A percentile compares a stretch with the other conserved stretches of the same genome.
Conservation (phyloP, 2,888 invertebrate species). For the Terebella lapidaria region DNA sequence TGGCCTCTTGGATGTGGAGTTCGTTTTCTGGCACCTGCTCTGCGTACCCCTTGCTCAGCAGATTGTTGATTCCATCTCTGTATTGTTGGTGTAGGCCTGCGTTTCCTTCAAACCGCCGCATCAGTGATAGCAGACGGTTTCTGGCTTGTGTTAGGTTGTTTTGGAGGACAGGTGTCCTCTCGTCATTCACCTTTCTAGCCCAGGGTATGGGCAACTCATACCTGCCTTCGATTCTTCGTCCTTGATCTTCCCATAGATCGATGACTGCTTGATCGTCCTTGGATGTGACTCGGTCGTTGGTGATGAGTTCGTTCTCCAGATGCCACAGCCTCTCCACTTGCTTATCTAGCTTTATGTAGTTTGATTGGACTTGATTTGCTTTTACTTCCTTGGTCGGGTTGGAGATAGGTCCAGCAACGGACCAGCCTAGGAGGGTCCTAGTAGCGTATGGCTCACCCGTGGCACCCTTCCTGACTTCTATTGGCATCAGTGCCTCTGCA, state of each 20-base stretch:
- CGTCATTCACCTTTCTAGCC: no score
- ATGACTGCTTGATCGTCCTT: not conserved
- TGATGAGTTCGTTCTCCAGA: no score
- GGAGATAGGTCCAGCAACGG: not conserved
- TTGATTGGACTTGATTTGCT: no score
- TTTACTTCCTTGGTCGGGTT: no score
- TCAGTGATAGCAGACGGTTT: not conserved
- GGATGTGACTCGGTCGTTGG: no score
- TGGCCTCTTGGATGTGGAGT: not conserved
- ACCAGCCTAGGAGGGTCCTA: not conserved
- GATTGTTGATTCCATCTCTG: not conserved
- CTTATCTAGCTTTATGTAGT: no score
- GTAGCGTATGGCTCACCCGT: constrained; percentile 3
- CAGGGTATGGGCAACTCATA: not conserved
- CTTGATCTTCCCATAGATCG: not conserved
- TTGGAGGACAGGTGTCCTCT: not conserved
- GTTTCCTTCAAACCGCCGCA: not conserved
- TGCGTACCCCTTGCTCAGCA: not conserved
- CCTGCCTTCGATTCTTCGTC: not conserved
- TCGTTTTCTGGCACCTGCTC: not conserved
- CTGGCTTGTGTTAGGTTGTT: not conserved
- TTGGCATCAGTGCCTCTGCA: not conserved
- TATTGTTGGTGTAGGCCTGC: not conserved
- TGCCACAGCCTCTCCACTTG: no score
- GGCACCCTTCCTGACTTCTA: not conserved